Base-by-base conservation (phyloP, 2,888 invertebrate genomes). In the Ochropacha duplaris region DNA sequence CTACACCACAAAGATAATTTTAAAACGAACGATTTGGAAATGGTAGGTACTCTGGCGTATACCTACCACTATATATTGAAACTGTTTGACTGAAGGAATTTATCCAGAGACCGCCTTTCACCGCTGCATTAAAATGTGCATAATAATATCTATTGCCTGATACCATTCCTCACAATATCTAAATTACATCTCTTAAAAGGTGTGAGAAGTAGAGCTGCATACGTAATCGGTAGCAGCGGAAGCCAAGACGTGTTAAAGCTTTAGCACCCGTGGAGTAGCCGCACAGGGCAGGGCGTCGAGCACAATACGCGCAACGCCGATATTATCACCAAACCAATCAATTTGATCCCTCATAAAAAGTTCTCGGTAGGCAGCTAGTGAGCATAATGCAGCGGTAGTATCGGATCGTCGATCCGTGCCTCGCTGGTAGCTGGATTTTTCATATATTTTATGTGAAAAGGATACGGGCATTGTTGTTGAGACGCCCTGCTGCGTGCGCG, bases 401-500 rank as follows among this genome's bases (percentile, higher is more conserved):
- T 92, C 92, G 82, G 79, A 61, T 75, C 75, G 82, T 76, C 87
- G 89, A 91, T 92, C 90, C 91, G 82, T 82, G 81, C 74, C 79
- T 83, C 72, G 81, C 78, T 87, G 87, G 87, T 87, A 89, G 90
- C 83, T 76, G 80, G 87, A 87, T 83, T 90, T 91, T 90, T 88
- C 90, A 90, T 90, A 90, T 92, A 91, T 92, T 92, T 92, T 92
- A 92, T 92, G 88, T 88, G 92, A 91, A 91, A 92, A 92, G 92
- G 92, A 92, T 92, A 91, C 83, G 88, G 84, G 89, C 81, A 92
- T 92, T 92, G 92, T 92, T 91, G 87, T n/a, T 81, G 69, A 70
- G 90, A 78, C 90, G 66, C 76, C 92, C 91, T 77, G 91, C 90
- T 84, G 92, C 61, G 91, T 71, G 74, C 77, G 76, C 81, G 73